Conservation (phyloP, 2,113 vertebrate species). For the Zapus hudsonius region DNA sequence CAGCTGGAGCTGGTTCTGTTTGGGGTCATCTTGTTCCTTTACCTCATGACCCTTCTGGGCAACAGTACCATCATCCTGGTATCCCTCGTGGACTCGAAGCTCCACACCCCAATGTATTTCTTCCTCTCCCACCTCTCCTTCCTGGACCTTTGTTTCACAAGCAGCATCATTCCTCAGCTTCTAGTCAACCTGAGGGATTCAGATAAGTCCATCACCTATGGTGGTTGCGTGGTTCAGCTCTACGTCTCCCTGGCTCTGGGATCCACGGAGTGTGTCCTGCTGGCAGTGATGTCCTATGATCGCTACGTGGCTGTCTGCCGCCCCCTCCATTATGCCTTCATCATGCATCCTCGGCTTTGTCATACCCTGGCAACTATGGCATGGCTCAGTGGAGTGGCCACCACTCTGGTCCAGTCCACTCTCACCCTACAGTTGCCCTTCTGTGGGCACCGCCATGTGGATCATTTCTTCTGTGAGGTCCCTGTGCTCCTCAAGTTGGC, state of each 20-base stretch:
- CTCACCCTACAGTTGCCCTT: slow-evolving; percentile 51
- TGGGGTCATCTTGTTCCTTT: background rate
- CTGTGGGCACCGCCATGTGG: slow-evolving; percentile 23
- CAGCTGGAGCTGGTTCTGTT: slow-evolving; percentile 30
- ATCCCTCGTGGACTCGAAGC: background rate
- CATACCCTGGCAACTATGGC: background rate
- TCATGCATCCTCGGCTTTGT: slow-evolving; percentile 10
- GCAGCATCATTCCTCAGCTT: slow-evolving; percentile 43
- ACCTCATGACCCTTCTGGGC: background rate
- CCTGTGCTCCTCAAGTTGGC: background rate
- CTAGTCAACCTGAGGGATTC: background rate
- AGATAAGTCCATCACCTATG: slow-evolving; percentile 26
- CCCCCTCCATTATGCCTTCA: background rate
- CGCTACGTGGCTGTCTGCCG: slow-evolving; percentile 36
- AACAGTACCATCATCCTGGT: slow-evolving; percentile 5
- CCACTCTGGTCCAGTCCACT: slow-evolving; percentile 49
- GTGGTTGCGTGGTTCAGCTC: slow-evolving; percentile 43
- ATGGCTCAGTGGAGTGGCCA: slow-evolving; percentile 33
- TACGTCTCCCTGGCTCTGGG: slow-evolving; percentile 24
- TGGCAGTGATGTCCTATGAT: slow-evolving; percentile 50
- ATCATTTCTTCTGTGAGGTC: background rate
- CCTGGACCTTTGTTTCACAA: slow-evolving; percentile 12
- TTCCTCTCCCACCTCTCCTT: slow-evolving; percentile 59
- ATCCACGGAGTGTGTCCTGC: slow-evolving; percentile 48
- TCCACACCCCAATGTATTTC: slow-evolving; percentile 57